phyloP scores from a whole-genome alignment of 2,113 vertebrate species.

The Psittacara wagleri region DNA sequence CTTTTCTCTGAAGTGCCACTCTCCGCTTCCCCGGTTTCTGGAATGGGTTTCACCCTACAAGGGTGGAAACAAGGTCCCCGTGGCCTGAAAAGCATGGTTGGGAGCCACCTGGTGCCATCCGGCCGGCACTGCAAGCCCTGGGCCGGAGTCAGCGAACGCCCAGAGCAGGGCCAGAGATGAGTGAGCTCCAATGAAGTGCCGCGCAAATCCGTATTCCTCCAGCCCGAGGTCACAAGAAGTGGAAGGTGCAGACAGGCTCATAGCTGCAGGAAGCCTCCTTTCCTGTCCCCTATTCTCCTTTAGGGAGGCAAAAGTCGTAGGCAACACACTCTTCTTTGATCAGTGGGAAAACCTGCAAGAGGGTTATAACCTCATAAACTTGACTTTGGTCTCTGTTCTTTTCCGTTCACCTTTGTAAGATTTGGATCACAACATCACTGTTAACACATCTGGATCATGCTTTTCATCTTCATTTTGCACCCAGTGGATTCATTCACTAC shows the following conservation, averaged over 20 bases:
- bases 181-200: background rate
- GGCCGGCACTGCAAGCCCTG: background rate
- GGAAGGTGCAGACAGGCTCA: background rate
- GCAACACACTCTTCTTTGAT: background rate
- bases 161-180: background rate
- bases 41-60: background rate
- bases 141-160: background rate
- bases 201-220: background rate
- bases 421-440: fast-evolving
- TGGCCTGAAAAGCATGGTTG: background rate
- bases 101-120: slow-evolving; percentile 33
- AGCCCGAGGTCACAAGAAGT: background rate
- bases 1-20: background rate
- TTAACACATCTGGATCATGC: background rate
- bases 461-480: background rate
- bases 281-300: background rate
- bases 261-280: background rate
- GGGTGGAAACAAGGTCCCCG: background rate
- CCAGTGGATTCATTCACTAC: background rate
- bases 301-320: background rate
- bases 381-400: background rate
- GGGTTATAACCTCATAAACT: background rate
- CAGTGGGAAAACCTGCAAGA: background rate
- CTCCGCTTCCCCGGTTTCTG: fast-evolving
- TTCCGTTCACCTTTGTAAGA: background rate